Percentiles rank a stretch among this genome's conserved stretches.
phyloP scores from a whole-genome alignment of 2,888 invertebrate species.

The Trichogramma dendrolimi region DNA sequence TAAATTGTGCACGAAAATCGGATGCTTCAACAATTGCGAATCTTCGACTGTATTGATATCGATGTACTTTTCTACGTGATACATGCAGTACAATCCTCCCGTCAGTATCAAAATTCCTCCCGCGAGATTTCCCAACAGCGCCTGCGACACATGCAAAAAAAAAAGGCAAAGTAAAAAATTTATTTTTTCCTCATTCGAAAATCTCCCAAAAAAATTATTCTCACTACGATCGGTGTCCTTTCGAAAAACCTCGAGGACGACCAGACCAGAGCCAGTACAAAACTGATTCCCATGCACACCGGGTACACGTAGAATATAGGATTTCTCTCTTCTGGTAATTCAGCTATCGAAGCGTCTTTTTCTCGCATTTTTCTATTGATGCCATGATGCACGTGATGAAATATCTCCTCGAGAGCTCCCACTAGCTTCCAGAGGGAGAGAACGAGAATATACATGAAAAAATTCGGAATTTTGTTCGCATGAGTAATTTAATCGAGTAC shows the following conservation, averaged over 20 bases:
- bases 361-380: constrained; percentile 29
- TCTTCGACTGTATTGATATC: constrained; percentile 41
- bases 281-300: constrained; percentile 36
- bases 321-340: constrained; percentile 42
- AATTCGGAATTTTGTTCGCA: background rate
- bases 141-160: constrained; percentile 31
- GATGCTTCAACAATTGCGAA: constrained; percentile 41
- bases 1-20: constrained; percentile 46
- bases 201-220: constrained; percentile 6
- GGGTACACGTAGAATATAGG: constrained; percentile 40
- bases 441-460: background rate
- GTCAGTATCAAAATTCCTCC: constrained; percentile 37
- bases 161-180: background rate
- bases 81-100: constrained; percentile 42
- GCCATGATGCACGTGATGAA: constrained; percentile 41
- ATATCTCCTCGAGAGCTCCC: constrained; percentile 32
- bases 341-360: constrained; percentile 32
- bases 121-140: constrained; percentile 33
- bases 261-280: constrained; percentile 27
- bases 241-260: constrained; percentile 23
- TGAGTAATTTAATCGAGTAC: background rate
- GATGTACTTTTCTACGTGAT: constrained; percentile 43
- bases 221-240: constrained; percentile 25
- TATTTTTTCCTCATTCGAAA: background rate
- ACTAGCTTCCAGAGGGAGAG: constrained; percentile 25